These are phyloP conservation scores for Lutjanus erythropterus DNA, from an alignment of 2,113 vertebrate genomes.

Conservation along the genomic window DNA sequence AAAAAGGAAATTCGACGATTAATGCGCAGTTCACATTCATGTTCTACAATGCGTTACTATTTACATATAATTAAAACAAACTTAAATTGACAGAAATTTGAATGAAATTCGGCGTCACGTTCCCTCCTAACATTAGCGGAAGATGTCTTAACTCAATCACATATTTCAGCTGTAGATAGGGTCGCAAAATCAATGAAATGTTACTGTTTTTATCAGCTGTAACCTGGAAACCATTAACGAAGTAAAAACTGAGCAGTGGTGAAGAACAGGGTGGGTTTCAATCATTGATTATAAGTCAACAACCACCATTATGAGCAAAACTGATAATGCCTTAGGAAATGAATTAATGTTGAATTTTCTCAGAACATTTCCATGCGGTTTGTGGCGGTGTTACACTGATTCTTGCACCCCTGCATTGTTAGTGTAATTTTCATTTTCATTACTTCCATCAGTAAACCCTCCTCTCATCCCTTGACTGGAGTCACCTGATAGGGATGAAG, in stretches of 20 bases:
- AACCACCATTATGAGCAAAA: not conserved
- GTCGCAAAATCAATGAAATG: not conserved
- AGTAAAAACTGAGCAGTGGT: not conserved
- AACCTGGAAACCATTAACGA: constrained; percentile 2
- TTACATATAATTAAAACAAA: accelerated
- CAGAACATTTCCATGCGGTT: not conserved
- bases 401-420: not conserved
- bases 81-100: not conserved
- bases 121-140: not conserved
- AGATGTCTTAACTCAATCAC: constrained; percentile 12
- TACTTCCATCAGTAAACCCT: not conserved
- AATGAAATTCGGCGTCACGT: not conserved
- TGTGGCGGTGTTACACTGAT: not conserved
- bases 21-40: accelerated
- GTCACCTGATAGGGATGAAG: constrained; percentile 69
- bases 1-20: not conserved
- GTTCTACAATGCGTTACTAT: accelerated
- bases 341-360: not conserved
- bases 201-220: constrained; percentile 3
- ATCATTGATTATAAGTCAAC: not conserved
- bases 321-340: not conserved
- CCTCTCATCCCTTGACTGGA: not conserved
- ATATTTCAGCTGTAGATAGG: constrained; percentile 9
- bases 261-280: not conserved
- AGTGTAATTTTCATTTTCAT: not conserved